These are phyloP conservation scores for Sibirionetta formosa DNA, from an alignment of 2,797 vertebrate species.

Conservation along the genomic window DNA sequence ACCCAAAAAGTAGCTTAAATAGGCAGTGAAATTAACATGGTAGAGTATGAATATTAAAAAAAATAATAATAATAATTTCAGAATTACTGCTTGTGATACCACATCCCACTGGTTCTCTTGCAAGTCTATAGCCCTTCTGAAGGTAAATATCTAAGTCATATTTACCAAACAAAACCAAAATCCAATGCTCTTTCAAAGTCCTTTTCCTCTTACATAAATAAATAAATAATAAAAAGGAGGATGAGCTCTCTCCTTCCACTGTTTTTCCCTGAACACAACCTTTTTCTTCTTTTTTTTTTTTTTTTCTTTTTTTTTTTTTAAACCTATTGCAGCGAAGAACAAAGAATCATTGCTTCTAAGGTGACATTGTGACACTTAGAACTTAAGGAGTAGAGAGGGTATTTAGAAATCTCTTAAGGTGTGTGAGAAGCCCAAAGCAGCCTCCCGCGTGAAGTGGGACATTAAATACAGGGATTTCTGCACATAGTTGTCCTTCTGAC, in stretches of 20 bases:
- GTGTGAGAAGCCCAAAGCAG: not conserved
- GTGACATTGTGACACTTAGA: not conserved
- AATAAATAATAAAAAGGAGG: not conserved
- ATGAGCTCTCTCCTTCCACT: not conserved
- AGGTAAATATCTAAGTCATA: not conserved
- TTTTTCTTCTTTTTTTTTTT: not conserved
- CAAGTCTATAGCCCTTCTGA: not conserved
- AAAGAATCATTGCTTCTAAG: not conserved
- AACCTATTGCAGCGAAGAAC: not conserved
- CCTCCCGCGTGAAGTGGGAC: not conserved
- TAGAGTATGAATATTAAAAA: not conserved
- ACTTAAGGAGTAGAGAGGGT: not conserved
- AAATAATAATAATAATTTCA: not conserved
- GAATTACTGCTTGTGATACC: not conserved
- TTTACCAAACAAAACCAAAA: not conserved
- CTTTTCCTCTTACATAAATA: not conserved
- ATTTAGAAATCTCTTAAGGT: not conserved
- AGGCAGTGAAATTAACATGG: not conserved
- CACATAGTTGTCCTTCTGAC: not conserved
- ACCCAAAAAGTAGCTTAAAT: not conserved
- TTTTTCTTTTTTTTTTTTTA: too few relatives aligned
- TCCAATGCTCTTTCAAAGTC: not conserved
- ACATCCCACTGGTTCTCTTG: not conserved
- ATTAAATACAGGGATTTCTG: not conserved
- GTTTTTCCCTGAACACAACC: not conserved